These are phyloP conservation scores for Lithophane semibrunnea DNA, from an alignment of 2,888 invertebrate species.

Conservation along the genomic window DNA sequence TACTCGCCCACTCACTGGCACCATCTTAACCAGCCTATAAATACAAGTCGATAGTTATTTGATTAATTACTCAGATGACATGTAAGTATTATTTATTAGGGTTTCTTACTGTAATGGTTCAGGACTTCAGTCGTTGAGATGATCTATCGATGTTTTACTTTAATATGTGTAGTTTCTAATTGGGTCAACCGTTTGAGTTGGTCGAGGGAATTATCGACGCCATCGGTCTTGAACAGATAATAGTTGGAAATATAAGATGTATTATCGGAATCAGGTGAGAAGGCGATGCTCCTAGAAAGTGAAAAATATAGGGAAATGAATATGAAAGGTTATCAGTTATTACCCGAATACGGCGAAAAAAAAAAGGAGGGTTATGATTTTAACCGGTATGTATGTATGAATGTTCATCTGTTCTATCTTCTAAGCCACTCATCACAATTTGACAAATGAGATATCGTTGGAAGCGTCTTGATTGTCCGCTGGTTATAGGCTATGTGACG, in stretches of 20 bases:
- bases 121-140: constrained; percentile 27
- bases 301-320: not conserved
- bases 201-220: constrained; percentile 26
- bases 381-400: too few relatives aligned
- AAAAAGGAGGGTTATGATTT: too few relatives aligned
- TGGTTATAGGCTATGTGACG: too few relatives aligned
- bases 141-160: constrained; percentile 62
- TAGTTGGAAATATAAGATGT: not conserved
- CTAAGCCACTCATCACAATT: too few relatives aligned
- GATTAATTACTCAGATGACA: constrained; percentile 65
- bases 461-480: too few relatives aligned
- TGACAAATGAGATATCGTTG: too few relatives aligned
- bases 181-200: constrained; percentile 37
- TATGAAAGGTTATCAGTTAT: too few relatives aligned
- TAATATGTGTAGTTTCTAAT: constrained; percentile 45
- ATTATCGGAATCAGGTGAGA: not conserved
- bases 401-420: too few relatives aligned
- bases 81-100: constrained; percentile 60
- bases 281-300: not conserved
- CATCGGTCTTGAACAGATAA: constrained; percentile 37
- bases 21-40: constrained; percentile 1
- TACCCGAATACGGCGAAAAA: too few relatives aligned
- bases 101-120: constrained; percentile 33
- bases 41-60: constrained; percentile 47
- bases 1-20: constrained; percentile 15